These are phyloP conservation scores for Haemorhous mexicanus DNA, from an alignment of 2,113 vertebrate genomes.

Conservation along the genomic window DNA sequence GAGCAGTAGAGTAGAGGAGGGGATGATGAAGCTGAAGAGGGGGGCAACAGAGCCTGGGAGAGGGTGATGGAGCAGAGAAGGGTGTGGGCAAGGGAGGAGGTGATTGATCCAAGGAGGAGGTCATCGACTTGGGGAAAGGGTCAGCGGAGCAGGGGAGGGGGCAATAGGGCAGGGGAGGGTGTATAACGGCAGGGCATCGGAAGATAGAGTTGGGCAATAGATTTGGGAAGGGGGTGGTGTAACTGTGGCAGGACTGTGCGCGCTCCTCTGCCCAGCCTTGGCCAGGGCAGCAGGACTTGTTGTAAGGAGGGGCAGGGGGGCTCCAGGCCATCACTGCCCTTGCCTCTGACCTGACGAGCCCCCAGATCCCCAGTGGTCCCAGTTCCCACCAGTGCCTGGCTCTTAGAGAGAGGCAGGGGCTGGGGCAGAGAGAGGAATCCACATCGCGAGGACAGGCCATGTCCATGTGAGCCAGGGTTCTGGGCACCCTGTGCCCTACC, in stretches of 20 bases:
- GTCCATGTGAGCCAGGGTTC: background rate
- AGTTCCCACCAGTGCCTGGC: background rate
- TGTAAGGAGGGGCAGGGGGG: no score
- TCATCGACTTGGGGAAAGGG: background rate
- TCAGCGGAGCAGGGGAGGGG: fast-evolving
- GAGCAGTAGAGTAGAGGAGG: background rate
- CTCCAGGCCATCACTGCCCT: background rate
- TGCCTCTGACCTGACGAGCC: fast-evolving
- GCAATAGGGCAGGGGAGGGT: background rate
- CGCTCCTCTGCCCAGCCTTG: background rate
- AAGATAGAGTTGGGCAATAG: background rate
- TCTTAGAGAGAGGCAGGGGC: fast-evolving
- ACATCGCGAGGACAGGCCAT: fast-evolving
- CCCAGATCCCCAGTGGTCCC: background rate
- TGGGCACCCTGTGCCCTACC: fast-evolving
- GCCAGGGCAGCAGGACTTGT: background rate
- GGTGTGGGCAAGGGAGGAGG: background rate
- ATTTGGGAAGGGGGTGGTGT: background rate
- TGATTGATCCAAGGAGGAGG: background rate
- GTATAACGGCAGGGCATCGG: fast-evolving
- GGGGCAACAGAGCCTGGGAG: background rate
- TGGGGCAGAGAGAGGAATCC: background rate
- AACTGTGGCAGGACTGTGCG: background rate
- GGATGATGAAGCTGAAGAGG: background rate
- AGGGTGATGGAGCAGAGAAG: background rate